phyloP scores from a whole-genome alignment of 2,888 invertebrate genomes.

The Catocala sponsa region DNA sequence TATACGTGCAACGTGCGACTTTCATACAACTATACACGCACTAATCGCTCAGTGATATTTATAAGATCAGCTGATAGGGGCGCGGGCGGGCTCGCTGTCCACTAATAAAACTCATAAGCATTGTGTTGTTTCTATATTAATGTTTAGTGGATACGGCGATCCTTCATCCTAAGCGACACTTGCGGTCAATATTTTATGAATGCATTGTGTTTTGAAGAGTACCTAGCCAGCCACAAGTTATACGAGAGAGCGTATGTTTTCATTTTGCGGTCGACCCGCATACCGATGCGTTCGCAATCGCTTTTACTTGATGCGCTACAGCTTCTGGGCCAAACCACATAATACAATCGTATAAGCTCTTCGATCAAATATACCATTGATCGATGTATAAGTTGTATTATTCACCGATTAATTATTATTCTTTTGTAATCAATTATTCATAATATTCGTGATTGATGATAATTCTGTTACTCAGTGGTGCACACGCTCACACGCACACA shows the following conservation, averaged over 20 bases:
- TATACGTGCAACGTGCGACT: slow-evolving; percentile 43
- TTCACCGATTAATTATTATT: slow-evolving; percentile 27
- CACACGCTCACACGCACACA: slow-evolving; percentile 56
- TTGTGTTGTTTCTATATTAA: slow-evolving; percentile 22
- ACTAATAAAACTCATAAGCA: slow-evolving; percentile 25
- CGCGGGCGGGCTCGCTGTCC: slow-evolving; percentile 36
- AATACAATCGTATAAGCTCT: slow-evolving; percentile 23
- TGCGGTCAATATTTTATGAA: slow-evolving; percentile 84
- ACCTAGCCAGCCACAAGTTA: slow-evolving; percentile 62
- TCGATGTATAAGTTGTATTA: slow-evolving; percentile 32
- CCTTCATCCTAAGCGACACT: slow-evolving; percentile 63
- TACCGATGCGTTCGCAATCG: slow-evolving; percentile 66
- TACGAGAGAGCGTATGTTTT: slow-evolving; percentile 69
- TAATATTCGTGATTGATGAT: slow-evolving; percentile 37
- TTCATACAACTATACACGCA: slow-evolving; percentile 27
- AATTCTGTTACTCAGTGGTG: slow-evolving; percentile 61
- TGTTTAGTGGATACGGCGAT: slow-evolving; percentile 21
- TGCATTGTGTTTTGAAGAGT: slow-evolving; percentile 78
- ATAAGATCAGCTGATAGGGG: slow-evolving; percentile 60
- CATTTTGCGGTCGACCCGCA: slow-evolving; percentile 84
- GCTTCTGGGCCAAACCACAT: slow-evolving; percentile 46
- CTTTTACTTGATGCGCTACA: slow-evolving; percentile 62
- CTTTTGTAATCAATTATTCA: slow-evolving; percentile 7
- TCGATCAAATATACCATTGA: no score
- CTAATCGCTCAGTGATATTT: slow-evolving; percentile 27